Conservation (phyloP, 1,140 invertebrate genomes). For the Papilio dardanus region DNA sequence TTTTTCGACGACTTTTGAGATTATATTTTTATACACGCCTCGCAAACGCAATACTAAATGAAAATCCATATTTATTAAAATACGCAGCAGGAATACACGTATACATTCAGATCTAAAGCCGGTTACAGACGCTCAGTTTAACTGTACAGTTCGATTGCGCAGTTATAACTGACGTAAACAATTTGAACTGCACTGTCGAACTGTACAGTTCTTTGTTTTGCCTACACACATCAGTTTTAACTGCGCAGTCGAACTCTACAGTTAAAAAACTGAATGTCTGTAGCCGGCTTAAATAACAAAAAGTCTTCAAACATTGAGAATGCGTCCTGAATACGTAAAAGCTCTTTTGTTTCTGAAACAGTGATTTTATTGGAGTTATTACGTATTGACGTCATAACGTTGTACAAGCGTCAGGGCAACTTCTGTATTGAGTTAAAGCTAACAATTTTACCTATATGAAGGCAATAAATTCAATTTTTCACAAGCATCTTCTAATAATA, state of each 20-base stretch:
- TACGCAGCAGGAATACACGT: background rate
- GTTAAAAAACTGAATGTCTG: too few species aligned
- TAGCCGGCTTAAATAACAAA: too few species aligned
- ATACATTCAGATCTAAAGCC: background rate
- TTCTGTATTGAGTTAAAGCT: conserved; percentile 9
- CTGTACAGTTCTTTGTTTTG: too few species aligned
- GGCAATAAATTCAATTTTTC: conserved; percentile 15
- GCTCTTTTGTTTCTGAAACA: conserved; percentile 16
- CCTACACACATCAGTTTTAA: too few species aligned
- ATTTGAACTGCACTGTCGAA: too few species aligned
- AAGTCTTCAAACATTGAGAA: background rate
- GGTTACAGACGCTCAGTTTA: too few species aligned
- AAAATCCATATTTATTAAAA: background rate
- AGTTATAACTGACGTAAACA: too few species aligned
- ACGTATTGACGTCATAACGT: background rate
- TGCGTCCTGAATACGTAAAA: conserved; percentile 9
- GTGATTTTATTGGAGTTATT: conserved; percentile 17
- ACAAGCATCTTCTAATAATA: background rate
- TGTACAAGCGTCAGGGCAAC: background rate
- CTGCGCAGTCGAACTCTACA: too few species aligned
- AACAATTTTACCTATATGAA: conserved; percentile 12
- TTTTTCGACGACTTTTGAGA: too few species aligned
- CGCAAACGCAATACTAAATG: background rate
- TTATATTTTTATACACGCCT: too few species aligned
- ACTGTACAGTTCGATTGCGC: too few species aligned